Conservation (phyloP, 2,113 vertebrate species). For the Cervus canadensis region DNA sequence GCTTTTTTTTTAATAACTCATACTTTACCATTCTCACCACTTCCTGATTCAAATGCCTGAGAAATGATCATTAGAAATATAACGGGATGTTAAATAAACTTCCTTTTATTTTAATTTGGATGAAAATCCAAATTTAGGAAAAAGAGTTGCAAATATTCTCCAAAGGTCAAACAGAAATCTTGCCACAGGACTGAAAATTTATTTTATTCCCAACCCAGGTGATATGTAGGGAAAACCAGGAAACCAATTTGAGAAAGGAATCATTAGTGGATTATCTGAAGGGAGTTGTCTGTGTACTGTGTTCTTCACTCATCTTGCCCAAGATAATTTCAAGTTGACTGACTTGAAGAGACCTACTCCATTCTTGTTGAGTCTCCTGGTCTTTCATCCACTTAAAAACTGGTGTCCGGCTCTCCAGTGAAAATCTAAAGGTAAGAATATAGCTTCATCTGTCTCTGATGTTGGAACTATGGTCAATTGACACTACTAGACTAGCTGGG, state of each 20-base stretch:
- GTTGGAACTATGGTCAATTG: background rate
- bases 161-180: background rate
- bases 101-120: background rate
- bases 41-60: background rate
- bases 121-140: background rate
- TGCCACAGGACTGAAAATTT: background rate
- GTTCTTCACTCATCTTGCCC: background rate
- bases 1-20: background rate
- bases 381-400: background rate
- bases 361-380: background rate
- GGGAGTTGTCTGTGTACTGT: background rate
- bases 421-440: background rate
- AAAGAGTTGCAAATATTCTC: background rate
- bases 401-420: background rate
- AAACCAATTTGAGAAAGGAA: background rate
- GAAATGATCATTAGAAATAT: background rate
- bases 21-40: background rate
- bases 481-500: background rate
- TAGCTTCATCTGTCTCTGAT: background rate
- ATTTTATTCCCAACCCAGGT: background rate
- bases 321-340: background rate
- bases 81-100: background rate
- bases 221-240: background rate
- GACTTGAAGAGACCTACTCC: background rate
- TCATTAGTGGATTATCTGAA: background rate